Evolutionary conservation across 2,888 invertebrate species (phyloP), one percentile per base, ranked within the genome.

Genomic region (Drosophila meridionalis): DNA sequence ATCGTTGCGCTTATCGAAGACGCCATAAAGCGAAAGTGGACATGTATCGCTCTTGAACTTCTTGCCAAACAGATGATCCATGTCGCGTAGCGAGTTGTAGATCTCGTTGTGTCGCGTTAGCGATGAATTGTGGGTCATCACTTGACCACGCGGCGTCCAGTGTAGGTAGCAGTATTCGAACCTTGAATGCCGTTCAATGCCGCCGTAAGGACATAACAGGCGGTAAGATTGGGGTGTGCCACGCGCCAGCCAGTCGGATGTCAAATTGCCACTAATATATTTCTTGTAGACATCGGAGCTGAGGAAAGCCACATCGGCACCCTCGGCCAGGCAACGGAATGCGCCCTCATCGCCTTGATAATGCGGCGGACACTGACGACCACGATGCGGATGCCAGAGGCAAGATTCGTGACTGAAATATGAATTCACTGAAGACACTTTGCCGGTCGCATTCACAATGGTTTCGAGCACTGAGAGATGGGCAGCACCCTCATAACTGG

Each of bases 221-320:
- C 93, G 91, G 79, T 95, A 94, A 59, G 95, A 94, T 40, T 85
- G 83, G n/a, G 82, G 77, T 0, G 91, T 86, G 57, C 91, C 89
- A 50, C 91, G 89, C 40, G 90, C 89, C 1, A 93, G 80, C 94
- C 94, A 94, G 1, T 93, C 75, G 0, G 89, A 79, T 93, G 94
- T 82, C 91, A 93, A 83, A 94, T 94, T 82, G 89, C 93, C 75
- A 93, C 96, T 95, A 77, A 94, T 93, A 82, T 95, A 95, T 85
- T 95, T 94, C 68, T 95, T 94, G 52, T 94, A 94, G 1, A 95
- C 94, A 32, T 94, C 93, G 73, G 95, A 94, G 79, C 95, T 95
- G 2, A 97, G 93, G 82, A 98, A 97, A 0, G 97, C 97, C 0
- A 97, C 97, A 84, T 97, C 97, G 5, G 95, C 96, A 0, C 95